Percentiles rank a stretch among this genome's conserved stretches.
Conservation (phyloP, 2,113 vertebrate species). For the Ammodytes dubius region DNA sequence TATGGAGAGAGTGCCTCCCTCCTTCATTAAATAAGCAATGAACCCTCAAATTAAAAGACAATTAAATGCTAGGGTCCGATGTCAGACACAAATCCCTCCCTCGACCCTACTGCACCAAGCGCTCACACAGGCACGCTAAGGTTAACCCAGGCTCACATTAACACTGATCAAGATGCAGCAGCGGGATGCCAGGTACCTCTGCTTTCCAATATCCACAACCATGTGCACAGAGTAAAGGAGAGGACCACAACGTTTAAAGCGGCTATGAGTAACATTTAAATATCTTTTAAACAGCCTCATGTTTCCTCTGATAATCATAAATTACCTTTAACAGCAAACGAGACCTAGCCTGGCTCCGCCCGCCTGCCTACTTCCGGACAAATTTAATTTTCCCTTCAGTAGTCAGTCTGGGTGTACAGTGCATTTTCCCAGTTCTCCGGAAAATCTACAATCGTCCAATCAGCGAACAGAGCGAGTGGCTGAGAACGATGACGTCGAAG, state of each 20-base stretch:
- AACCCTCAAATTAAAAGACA: slow-evolving; percentile 70
- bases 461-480: no score
- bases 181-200: slow-evolving; percentile 49
- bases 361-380: no score
- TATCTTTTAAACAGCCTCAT: no score
- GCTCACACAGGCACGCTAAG: slow-evolving; percentile 65
- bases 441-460: no score
- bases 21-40: slow-evolving; percentile 58
- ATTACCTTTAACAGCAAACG: no score
- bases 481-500: no score
- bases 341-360: no score
- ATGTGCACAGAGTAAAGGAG: slow-evolving; percentile 76
- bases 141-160: slow-evolving; percentile 84
- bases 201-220: slow-evolving; percentile 70
- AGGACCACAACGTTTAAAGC: slow-evolving; percentile 74
- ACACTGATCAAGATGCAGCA: slow-evolving; percentile 83
- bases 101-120: slow-evolving; percentile 73
- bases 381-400: no score
- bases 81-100: slow-evolving; percentile 75
- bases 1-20: slow-evolving; percentile 5
- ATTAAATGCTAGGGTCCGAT: slow-evolving; percentile 52
- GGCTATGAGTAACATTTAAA: no score
- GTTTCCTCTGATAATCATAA: no score
- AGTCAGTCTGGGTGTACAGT: no score
- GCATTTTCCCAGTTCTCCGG: no score